phyloP scores from a whole-genome alignment of 1,140 invertebrate species.

The Pararge aegeria region DNA sequence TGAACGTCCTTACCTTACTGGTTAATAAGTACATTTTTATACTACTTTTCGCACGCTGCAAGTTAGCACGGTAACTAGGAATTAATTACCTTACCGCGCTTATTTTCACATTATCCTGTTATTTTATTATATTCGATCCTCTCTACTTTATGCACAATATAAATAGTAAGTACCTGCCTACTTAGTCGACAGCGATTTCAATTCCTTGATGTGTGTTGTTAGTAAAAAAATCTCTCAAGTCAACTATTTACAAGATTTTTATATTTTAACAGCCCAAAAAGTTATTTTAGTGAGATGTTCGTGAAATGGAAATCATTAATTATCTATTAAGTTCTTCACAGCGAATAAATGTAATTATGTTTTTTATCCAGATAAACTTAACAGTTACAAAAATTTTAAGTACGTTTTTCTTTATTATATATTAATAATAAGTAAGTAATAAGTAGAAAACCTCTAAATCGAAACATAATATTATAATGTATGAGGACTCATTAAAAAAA shows the following conservation, averaged over 20 bases:
- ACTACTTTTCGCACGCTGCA: constrained; percentile 31
- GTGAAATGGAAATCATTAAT: too few species aligned
- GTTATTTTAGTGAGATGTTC: too few species aligned
- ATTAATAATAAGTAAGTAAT: too few species aligned
- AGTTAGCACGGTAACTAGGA: constrained; percentile 24
- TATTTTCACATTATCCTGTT: constrained; percentile 37
- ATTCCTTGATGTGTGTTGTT: background rate
- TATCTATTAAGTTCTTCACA: too few species aligned
- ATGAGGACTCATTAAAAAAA: too few species aligned
- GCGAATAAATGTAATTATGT: too few species aligned
- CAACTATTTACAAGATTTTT: background rate
- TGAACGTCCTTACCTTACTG: constrained; percentile 18
- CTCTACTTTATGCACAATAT: background rate
- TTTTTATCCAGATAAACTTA: too few species aligned
- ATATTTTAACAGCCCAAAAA: too few species aligned
- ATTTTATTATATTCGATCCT: constrained; percentile 30
- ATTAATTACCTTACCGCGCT: constrained; percentile 25
- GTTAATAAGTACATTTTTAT: constrained; percentile 19
- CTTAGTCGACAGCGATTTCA: background rate
- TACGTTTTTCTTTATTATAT: too few species aligned
- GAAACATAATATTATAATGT: too few species aligned
- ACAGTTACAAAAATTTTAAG: too few species aligned
- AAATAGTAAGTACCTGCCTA: background rate
- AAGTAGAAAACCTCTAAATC: too few species aligned
- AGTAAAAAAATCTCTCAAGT: background rate